These are phyloP conservation scores for Pocillopora damicornis DNA, from an alignment of 64 coral and sea anemone genomes.

Conservation along the genomic window DNA sequence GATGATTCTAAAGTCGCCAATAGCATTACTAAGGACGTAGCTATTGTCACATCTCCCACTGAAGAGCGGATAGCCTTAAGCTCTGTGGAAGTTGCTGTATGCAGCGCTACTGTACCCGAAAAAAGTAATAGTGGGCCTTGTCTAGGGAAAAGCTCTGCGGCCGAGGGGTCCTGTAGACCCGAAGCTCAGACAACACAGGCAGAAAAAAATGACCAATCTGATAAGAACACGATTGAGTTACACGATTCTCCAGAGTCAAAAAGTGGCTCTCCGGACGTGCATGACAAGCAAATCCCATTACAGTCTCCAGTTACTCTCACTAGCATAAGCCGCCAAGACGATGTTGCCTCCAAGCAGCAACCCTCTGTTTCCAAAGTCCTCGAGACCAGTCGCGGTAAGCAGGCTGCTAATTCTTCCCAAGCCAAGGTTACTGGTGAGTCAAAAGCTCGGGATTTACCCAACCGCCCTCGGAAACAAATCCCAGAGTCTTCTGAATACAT, in stretches of 20 bases:
- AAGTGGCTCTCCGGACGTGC: neutral
- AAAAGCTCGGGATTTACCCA: neutral
- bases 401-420: neutral
- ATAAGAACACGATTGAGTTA: neutral
- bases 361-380: neutral
- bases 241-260: neutral
- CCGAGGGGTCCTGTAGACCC: neutral
- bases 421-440: neutral
- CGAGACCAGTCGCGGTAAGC: neutral
- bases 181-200: neutral
- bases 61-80: neutral
- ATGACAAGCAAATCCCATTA: neutral
- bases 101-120: neutral
- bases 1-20: neutral
- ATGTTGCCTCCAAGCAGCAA: neutral
- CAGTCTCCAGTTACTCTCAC: neutral
- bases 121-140: neutral
- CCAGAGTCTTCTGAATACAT: neutral
- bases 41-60: neutral
- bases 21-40: neutral
- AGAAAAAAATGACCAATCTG: neutral
- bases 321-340: neutral
- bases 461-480: constrained; percentile 10
- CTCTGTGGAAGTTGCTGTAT: neutral
- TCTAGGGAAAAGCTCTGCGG: neutral